phyloP scores from a whole-genome alignment of 2,113 vertebrate genomes.

The Delphinapterus leucas region DNA sequence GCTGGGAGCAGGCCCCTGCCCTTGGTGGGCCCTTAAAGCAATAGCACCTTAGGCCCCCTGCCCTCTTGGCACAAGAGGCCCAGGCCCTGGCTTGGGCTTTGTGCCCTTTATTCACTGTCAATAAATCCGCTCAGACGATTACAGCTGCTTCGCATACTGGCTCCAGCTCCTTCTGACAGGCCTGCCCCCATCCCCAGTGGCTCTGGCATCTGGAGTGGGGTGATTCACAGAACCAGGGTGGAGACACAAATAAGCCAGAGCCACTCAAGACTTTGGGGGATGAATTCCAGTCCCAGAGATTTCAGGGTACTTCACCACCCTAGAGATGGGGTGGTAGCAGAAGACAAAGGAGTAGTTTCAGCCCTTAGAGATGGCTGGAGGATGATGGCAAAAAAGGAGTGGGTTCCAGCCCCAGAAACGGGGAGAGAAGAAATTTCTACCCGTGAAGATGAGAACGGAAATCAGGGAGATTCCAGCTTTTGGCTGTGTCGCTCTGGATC shows the following conservation, averaged over 20 bases:
- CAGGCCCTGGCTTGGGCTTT: conserved; percentile 17
- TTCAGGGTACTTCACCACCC: not conserved
- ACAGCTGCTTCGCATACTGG: conserved; percentile 80
- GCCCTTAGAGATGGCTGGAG: not conserved
- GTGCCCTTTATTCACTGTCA: conserved; percentile 78
- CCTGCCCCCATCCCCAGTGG: not conserved
- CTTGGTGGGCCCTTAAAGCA: conserved; percentile 66
- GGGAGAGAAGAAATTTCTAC: conserved; percentile 9
- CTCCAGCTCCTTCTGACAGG: conserved; percentile 64
- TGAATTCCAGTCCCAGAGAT: conserved; percentile 37
- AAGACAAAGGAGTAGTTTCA: conserved; percentile 16
- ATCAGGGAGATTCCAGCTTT: conserved; percentile 19
- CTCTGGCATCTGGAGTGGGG: not conserved
- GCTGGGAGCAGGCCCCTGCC: conserved; percentile 64
- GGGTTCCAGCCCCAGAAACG: conserved; percentile 1
- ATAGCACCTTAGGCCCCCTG: conserved; percentile 67
- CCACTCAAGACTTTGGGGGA: not conserved
- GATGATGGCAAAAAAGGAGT: not conserved
- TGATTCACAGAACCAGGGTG: conserved; percentile 26
- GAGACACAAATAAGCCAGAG: conserved; percentile 8
- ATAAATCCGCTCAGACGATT: conserved; percentile 82
- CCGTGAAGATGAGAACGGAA: conserved; percentile 21
- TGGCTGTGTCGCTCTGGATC: conserved; percentile 34
- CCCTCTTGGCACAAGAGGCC: conserved; percentile 63
- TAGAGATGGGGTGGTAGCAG: not conserved